Base-by-base conservation (phyloP, 2,888 invertebrate genomes). In the Nephrotoma flavescens region DNA sequence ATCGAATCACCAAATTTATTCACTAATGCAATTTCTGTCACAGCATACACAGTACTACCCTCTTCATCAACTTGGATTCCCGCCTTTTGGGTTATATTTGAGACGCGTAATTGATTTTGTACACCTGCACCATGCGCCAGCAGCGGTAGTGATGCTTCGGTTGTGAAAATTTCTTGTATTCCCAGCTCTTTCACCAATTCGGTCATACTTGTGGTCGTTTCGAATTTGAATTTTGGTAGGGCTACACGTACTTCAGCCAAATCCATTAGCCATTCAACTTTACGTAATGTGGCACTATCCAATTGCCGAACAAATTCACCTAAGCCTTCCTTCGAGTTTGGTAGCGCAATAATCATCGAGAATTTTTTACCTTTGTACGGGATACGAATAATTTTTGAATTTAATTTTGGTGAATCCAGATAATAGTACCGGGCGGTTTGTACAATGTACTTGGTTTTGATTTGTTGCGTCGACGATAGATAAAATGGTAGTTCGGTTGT, bases 51-150 rank as follows among this genome's bases (percentile, higher is more conserved):
- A 0, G 93, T 92, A 83, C 95, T 96, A 87, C 96, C 96, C 85
- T 94, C 92, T 90, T 97, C 96, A 88, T 95, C 95, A 85, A 96
- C 94, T 89, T 95, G 95, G 47, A 96, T 95, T 31, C 96, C 96
- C 84, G 95, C 93, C 89, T 95, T 94, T 90, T 97, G 96, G 86
- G 96, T 90, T 42, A 96, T 93, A 89, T 95, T 94, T 12, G 95
- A 94, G 0, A 96, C 94, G 86, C 93, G 92, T 41, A 95, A 91
- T 44, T 93, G 91, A 86, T 92, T 92, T 2, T 91, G 89, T 4
- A 91, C 88, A 0, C 91, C 90, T 87, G 93, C 93, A 0, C 95
- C 94, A 15, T 94, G 92, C 0, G 94, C 93, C 19, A 96, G 93
- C 0, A 95, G 95, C 0, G 95, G 94, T 89, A 96, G 92, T 11